Evolutionary conservation across 2,888 invertebrate genomes (phyloP), one percentile per base, ranked within the genome.

Genomic region (Nemapogon koenigi): DNA sequence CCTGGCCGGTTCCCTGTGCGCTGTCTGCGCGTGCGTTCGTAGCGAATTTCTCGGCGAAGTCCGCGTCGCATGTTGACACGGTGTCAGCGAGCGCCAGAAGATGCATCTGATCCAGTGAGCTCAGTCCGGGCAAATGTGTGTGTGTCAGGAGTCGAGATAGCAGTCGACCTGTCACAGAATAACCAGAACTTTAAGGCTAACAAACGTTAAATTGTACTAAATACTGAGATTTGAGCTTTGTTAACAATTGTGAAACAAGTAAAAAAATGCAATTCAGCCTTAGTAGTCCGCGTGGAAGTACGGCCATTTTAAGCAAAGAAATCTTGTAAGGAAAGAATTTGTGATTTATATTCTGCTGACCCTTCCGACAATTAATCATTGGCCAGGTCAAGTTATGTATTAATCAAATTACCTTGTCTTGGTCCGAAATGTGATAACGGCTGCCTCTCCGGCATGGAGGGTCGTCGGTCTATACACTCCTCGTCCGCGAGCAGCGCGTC

Each of bases 91-190:
- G 68, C 1, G 99, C 99, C n/a, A 99, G 71, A 43, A 99, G 81
- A 69, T 99, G 99, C 98, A 99, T 99, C 71, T 99, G 99, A 71
- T 99, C 99, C 38, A 98, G 83, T 48, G 96, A 96, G 3, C 94
- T 95, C 26, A 97, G 73, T 0, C 97, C 98, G 1, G 97, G 97
- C 19, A 96, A 71, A 66, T 95, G 95, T 0, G 93, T 94, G 65
- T 98, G 97, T 0, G 98, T 98, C 26, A 99, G 76, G 6, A 98
- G 82, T 2, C 94, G 86, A 0, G 95, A 95, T 7, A 97, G 68
- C 8, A 93, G 82, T 41, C 94, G 85, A 22, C 90, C 86, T 83
- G 71, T 31, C 41, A 49, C 37, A 16, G 22, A 19, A 3, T n/a
- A n/a, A n/a, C n/a, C n/a, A n/a, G n/a, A n/a, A n/a, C n/a, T n/a